phyloP scores from a whole-genome alignment of 2,113 vertebrate species.

The Tringa solitaria region DNA sequence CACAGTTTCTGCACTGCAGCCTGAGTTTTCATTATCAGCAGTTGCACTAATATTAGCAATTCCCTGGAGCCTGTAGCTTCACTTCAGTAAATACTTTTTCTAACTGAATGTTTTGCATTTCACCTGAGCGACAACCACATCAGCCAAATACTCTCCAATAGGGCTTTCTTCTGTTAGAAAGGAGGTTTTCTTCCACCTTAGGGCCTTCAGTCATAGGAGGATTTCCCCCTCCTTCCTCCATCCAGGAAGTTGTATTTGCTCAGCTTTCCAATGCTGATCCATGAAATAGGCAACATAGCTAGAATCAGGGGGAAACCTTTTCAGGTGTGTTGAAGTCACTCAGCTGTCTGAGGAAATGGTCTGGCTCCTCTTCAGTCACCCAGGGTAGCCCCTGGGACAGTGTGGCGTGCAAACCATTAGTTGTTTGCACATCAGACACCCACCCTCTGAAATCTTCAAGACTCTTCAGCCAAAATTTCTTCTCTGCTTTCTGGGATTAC shows the following conservation, averaged over 20 bases:
- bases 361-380: background rate
- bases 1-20: background rate
- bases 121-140: background rate
- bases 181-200: background rate
- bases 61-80: background rate
- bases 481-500: background rate
- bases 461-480: background rate
- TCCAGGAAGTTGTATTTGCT: background rate
- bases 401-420: background rate
- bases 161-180: background rate
- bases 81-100: background rate
- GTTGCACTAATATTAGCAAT: background rate
- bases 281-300: background rate
- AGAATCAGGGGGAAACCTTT: background rate
- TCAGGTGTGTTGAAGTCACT: background rate
- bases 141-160: background rate
- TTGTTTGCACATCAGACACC: background rate
- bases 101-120: constrained; percentile 11
- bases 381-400: rapidly evolving
- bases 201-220: background rate
- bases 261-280: background rate
- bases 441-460: background rate
- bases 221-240: background rate
- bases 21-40: background rate
- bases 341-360: background rate